Percentiles rank a stretch among this genome's conserved stretches.
These are phyloP conservation scores for Takifugu rubripes DNA, from an alignment of 2,797 vertebrate species.

Conservation along the genomic window DNA sequence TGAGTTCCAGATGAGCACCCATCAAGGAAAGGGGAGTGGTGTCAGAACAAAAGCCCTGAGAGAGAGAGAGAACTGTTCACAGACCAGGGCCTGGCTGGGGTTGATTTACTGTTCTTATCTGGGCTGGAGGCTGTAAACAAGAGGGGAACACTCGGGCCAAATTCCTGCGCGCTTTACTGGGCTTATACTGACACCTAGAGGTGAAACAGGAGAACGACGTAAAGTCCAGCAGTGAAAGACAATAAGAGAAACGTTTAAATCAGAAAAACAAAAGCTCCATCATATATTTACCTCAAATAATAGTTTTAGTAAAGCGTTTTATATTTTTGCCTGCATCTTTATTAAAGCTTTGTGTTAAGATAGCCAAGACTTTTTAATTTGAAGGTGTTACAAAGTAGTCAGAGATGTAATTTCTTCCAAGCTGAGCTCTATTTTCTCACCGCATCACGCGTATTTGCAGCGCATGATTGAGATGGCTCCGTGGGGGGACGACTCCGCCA, in stretches of 20 bases:
- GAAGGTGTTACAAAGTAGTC: no score
- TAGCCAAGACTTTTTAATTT: no score
- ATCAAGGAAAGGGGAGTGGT: conserved; percentile 58
- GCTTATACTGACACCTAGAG: conserved; percentile 66
- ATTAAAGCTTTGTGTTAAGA: no score
- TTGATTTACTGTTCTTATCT: conserved; percentile 55
- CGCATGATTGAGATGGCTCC: conserved; percentile 84
- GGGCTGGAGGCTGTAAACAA: conserved; percentile 34
- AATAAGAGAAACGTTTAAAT: not conserved
- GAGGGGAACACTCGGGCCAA: conserved; percentile 67
- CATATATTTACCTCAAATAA: not conserved
- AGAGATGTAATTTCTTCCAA: no score
- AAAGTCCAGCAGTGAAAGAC: not conserved
- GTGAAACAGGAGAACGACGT: conserved; percentile 21
- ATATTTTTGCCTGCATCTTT: no score
- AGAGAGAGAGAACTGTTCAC: conserved; percentile 21
- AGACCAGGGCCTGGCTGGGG: conserved; percentile 36
- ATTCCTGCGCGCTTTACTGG: conserved; percentile 44
- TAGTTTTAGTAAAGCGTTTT: no score
- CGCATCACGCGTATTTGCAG: conserved; percentile 58
- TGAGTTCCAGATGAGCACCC: conserved; percentile 17
- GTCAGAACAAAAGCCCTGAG: conserved; percentile 46
- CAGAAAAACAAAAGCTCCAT: not conserved
- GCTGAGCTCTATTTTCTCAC: not conserved
- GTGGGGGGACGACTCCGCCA: conserved; percentile 83